These are phyloP conservation scores for Apis dorsata DNA, from an alignment of 1,140 invertebrate genomes.

Conservation along the genomic window DNA sequence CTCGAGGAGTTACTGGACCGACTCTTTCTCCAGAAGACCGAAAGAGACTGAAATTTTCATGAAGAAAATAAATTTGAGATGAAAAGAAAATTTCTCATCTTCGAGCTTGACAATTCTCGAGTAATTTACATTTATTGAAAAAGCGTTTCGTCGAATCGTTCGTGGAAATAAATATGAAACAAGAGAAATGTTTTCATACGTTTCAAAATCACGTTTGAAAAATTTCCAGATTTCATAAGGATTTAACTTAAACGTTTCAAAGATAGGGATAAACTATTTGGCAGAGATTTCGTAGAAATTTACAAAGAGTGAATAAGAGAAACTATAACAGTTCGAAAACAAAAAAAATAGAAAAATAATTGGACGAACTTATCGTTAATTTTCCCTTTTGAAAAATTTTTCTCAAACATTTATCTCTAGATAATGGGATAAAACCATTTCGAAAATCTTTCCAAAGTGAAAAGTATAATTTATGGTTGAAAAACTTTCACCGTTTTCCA, in stretches of 20 bases:
- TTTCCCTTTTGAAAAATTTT: too few relatives aligned
- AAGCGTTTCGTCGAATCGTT: neutral
- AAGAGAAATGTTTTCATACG: neutral
- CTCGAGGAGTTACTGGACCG: neutral
- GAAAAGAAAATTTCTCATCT: neutral
- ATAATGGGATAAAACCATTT: too few relatives aligned
- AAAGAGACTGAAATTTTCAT: conserved; percentile 6
- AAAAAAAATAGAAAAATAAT: neutral
- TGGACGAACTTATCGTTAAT: neutral
- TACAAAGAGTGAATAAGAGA: neutral
- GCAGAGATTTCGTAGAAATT: too few relatives aligned
- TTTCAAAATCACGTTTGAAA: neutral
- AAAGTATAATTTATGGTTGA: neutral
- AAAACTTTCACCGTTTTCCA: neutral
- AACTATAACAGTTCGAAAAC: too few relatives aligned
- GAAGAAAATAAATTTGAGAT: neutral
- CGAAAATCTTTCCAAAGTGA: neutral
- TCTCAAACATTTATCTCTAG: too few relatives aligned
- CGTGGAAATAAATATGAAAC: too few relatives aligned
- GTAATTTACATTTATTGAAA: neutral
- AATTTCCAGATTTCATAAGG: neutral
- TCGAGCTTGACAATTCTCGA: neutral
- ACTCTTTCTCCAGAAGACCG: neutral
- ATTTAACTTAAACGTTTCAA: neutral
- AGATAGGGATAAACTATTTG: neutral